Evolutionary conservation across 2,888 invertebrate genomes (phyloP), one percentile per base, ranked within the genome.

Genomic region (Nezara viridula): DNA sequence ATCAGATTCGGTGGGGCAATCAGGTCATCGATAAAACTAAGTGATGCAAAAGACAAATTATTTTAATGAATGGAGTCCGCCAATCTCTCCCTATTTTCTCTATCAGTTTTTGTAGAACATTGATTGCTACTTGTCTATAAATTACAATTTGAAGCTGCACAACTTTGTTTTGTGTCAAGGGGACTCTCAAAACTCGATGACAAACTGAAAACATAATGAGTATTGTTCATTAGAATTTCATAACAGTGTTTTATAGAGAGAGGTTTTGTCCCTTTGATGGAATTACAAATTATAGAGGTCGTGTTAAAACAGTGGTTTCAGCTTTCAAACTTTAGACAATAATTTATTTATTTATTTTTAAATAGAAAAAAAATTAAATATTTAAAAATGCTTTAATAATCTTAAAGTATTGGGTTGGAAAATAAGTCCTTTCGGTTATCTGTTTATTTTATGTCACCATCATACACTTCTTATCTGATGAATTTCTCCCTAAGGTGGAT

Each of bases 121-220:
- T n/a, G 55, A 55, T 55, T 55, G 55, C 55, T n/a, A 10, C n/a
- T 55, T 55, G 55, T 10, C n/a, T n/a, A n/a, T 55, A 12, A n/a
- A 55, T n/a, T 55, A n/a, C n/a, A 55, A 55, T 55, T 55, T 55
- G 55, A n/a, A n/a, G 9, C n/a, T 9, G n/a, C 2, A 3, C 9
- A n/a, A 12, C n/a, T n/a, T 55, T 55, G n/a, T 55, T n/a, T 55
- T 55, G 5, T 21, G 0, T n/a, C n/a, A n/a, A n/a, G n/a, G n/a
- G n/a, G n/a, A n/a, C n/a, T n/a, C n/a, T n/a, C n/a, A n/a, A n/a
- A n/a, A n/a, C n/a, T n/a, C n/a, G n/a, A n/a, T n/a, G n/a, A n/a
- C n/a, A n/a, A n/a, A 55, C n/a, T 55, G 55, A 55, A 55, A 55
- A 55, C 55, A 55, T 55, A 55, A 55, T n/a, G 55, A 55, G n/a